Evolutionary conservation across 2,888 invertebrate species (phyloP).

Genomic region (Drosophila hamatofila): DNA sequence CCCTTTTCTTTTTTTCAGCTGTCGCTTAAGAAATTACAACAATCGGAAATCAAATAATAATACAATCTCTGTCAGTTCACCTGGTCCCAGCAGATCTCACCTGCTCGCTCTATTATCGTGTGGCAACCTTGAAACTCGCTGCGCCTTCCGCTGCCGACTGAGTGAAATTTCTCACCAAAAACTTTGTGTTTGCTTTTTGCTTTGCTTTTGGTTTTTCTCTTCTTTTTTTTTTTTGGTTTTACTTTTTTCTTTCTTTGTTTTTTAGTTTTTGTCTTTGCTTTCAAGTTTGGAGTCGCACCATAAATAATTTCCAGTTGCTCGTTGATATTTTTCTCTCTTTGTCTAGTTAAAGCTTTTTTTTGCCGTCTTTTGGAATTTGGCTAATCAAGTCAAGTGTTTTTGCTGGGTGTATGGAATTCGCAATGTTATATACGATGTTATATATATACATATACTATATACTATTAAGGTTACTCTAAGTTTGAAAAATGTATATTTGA

Average conservation of each 20-base stretch:
- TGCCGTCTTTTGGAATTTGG: constrained; percentile 53
- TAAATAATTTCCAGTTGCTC: constrained; percentile 61
- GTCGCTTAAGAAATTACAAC: constrained; percentile 30
- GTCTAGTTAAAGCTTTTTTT: constrained; percentile 4
- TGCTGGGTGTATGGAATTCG: constrained; percentile 3
- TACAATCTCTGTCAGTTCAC: constrained; percentile 36
- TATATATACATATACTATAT: neutral
- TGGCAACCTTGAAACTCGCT: constrained; percentile 64
- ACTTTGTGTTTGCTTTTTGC: constrained; percentile 32
- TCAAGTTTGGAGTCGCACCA: constrained; percentile 67
- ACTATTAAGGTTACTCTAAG: neutral
- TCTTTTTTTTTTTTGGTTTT: constrained; percentile 20
- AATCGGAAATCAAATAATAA: constrained; percentile 28
- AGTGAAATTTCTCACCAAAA: constrained; percentile 71
- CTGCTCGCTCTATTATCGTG: constrained; percentile 47
- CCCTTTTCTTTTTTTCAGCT: constrained; percentile 23
- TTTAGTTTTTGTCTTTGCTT: constrained; percentile 51
- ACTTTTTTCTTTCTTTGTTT: constrained; percentile 11
- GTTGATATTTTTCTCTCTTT: constrained; percentile 23
- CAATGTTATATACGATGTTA: neutral
- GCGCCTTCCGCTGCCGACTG: constrained; percentile 50
- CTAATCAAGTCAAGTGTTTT: constrained; percentile 67
- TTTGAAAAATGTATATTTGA: neutral
- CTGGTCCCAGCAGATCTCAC: constrained; percentile 21
- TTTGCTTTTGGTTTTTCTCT: constrained; percentile 37